Evolutionary conservation across 2,888 invertebrate genomes (phyloP).

Genomic region (Dioctria linearis): DNA sequence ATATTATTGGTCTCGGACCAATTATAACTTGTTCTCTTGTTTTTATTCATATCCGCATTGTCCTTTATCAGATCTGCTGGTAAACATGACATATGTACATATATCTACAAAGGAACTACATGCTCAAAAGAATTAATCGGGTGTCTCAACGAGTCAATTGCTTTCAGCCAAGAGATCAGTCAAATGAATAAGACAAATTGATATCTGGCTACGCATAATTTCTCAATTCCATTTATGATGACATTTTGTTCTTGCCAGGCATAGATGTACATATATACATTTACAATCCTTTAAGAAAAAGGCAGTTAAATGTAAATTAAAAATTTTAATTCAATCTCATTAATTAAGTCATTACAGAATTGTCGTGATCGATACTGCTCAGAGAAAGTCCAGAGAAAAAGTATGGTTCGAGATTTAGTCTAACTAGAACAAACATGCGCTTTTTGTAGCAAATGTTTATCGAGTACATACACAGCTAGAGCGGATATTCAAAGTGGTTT

Average conservation of each 20-base stretch:
- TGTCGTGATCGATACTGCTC: slow-evolving; percentile 28
- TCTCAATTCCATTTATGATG: slow-evolving; percentile 35
- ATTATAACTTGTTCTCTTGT: too few relatives aligned
- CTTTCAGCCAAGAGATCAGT: slow-evolving; percentile 1
- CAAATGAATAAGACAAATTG: slow-evolving; percentile 27
- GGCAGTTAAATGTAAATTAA: slow-evolving; percentile 35
- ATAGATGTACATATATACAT: too few relatives aligned
- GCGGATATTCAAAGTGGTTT: neutral
- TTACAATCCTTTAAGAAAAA: neutral
- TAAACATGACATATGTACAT: too few relatives aligned
- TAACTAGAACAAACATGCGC: slow-evolving; percentile 26
- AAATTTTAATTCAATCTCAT: slow-evolving; percentile 8
- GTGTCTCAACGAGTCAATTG: slow-evolving; percentile 25
- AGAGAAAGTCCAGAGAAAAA: slow-evolving; percentile 34
- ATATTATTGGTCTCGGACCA: too few relatives aligned
- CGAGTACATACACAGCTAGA: too few relatives aligned
- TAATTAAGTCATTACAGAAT: slow-evolving; percentile 45
- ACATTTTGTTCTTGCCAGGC: neutral
- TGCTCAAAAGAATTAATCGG: neutral
- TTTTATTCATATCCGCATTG: too few relatives aligned
- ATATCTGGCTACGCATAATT: slow-evolving; percentile 36
- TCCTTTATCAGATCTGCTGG: too few relatives aligned
- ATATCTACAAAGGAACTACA: too few relatives aligned
- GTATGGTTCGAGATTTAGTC: slow-evolving; percentile 12
- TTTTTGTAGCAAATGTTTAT: neutral